Evolutionary conservation across 2,797 vertebrate species (phyloP), one percentile per base, ranked within the genome.

Genomic region (Rhodeus uyekii): DNA sequence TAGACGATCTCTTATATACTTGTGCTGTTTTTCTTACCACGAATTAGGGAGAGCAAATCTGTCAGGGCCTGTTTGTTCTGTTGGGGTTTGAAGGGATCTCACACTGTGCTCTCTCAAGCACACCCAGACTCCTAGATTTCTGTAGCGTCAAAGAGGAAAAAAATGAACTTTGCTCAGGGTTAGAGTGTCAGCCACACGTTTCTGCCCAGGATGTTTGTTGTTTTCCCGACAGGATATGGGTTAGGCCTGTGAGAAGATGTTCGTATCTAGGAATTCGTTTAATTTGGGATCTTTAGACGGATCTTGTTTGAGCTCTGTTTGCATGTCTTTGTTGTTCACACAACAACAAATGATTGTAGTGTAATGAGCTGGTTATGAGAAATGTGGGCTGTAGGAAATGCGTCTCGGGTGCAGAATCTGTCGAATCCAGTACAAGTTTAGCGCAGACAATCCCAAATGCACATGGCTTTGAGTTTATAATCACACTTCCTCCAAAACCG

Each of bases 311-410:
- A 92, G 90, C 90, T 87, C 90, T 90, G n/a, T 74, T 74, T 80
- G 65, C 46, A 10, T 71, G 44, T 55, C 50, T 67, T 39, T 29
- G 73, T 48, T 50, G 80, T 93, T 93, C 92, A 91, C 91, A 93
- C 93, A 91, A 93, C 88, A 89, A 91, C 89, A 91, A 94, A 95
- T 80, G 90, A 92, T 92, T 93, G 90, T 90, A 91, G 90, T 92
- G 93, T 91, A 92, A 92, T 94, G 95, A 95, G 94, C 94, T 94
- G 93, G 95, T 95, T 95, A 94, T 89, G 87, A 90, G 88, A 93
- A 94, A 94, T 93, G 93, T 94, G 92, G 92, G 94, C 93, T 92
- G 92, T 89, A 79, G 90, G 91, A 92, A 91, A 88, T 90, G 90
- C 91, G 91, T 92, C 90, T 93, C 86, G 89, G 91, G 89, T 92